Evolutionary conservation across 37 sponge, comb jelly and placozoan genomes (phyloP).

Genomic region (Cladorhizidae sp.): DNA sequence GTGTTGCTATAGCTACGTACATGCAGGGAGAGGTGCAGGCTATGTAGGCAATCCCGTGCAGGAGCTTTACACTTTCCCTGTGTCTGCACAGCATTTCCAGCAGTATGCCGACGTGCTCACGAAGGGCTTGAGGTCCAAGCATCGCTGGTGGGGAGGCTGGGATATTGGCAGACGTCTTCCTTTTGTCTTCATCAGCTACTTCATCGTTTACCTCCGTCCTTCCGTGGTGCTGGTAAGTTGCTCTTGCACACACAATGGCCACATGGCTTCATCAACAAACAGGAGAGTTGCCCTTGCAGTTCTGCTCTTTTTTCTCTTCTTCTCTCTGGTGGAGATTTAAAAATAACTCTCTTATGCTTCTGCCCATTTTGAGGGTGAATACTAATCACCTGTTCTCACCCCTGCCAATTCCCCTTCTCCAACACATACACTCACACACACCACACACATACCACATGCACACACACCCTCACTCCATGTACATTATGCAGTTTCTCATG

Average conservation of each 20-base stretch:
- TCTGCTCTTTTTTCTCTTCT: too few species aligned
- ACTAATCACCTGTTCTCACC: neutral
- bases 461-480: neutral
- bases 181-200: slow-evolving; percentile 55
- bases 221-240: slow-evolving; percentile 72
- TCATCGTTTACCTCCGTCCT: slow-evolving; percentile 51
- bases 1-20: neutral
- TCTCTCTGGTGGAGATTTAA: too few species aligned
- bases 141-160: slow-evolving; percentile 81
- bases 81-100: slow-evolving; percentile 52
- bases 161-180: slow-evolving; percentile 70
- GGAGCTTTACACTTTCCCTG: too few species aligned
- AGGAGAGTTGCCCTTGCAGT: too few species aligned
- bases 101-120: slow-evolving; percentile 78
- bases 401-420: neutral
- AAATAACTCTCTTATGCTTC: too few species aligned
- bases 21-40: too few species aligned
- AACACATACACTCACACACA: too few species aligned
- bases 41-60: too few species aligned
- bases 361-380: too few species aligned
- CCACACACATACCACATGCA: neutral
- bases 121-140: slow-evolving; percentile 55
- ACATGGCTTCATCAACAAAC: neutral
- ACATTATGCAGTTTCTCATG: slow-evolving; percentile 49
- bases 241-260: neutral